Conservation (phyloP, 2,888 invertebrate species). For the Metacarcinus magister region DNA sequence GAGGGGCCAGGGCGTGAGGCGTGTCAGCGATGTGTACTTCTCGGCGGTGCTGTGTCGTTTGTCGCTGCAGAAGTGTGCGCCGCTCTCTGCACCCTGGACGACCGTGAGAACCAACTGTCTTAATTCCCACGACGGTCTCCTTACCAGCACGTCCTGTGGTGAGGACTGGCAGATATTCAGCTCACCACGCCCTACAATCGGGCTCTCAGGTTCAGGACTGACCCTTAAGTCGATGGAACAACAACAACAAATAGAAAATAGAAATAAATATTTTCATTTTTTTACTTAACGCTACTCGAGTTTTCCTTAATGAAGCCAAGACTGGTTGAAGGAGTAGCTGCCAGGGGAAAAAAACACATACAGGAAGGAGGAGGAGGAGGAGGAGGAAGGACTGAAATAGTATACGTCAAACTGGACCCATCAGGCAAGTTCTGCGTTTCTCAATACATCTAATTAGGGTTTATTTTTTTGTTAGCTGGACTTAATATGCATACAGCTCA, state of each 20-base stretch:
- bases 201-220: neutral
- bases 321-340: neutral
- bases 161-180: neutral
- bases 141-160: neutral
- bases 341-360: neutral
- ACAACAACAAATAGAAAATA: too few relatives aligned
- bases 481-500: too few relatives aligned
- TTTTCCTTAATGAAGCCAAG: neutral
- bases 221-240: neutral
- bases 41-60: conserved; percentile 1
- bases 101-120: neutral
- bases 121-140: neutral
- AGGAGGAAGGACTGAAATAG: neutral
- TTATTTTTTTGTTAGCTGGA: too few relatives aligned
- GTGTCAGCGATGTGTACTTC: neutral
- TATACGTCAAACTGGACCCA: too few relatives aligned
- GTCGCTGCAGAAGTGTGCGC: neutral
- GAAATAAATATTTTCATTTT: too few relatives aligned
- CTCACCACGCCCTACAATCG: neutral
- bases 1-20: neutral
- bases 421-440: too few relatives aligned
- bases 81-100: neutral
- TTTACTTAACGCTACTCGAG: neutral
- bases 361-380: neutral
- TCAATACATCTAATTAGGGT: too few relatives aligned